Evolutionary conservation across 2,113 vertebrate species (phyloP).

Genomic region (Bungarus multicinctus): DNA sequence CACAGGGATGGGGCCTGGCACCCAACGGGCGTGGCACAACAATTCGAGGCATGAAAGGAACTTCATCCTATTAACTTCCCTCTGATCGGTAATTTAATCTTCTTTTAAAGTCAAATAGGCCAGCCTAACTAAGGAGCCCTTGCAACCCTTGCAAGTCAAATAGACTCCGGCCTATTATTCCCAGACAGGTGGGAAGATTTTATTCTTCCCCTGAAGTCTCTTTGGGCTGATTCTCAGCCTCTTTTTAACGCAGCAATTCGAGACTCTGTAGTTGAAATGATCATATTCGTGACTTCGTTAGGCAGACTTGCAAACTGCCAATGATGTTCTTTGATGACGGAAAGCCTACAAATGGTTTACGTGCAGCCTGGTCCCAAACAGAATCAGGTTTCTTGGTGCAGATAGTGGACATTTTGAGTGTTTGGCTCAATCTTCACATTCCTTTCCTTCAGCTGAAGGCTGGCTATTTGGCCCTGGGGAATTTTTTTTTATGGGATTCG

Average conservation of each 20-base stretch:
- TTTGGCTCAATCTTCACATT: background rate
- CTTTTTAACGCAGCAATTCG: conserved; percentile 1
- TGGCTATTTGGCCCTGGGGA: background rate
- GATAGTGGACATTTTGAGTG: background rate
- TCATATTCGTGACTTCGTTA: conserved; percentile 24
- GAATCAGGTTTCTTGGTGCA: background rate
- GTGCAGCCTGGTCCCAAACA: background rate
- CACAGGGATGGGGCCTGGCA: background rate
- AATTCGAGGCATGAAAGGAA: background rate
- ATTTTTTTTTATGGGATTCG: background rate
- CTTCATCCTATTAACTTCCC: background rate
- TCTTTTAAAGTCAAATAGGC: fast-evolving
- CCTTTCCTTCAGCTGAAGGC: background rate
- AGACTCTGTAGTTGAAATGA: conserved; percentile 2
- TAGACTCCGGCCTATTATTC: background rate
- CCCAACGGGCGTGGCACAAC: background rate
- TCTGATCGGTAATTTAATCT: background rate
- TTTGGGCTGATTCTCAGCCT: conserved; percentile 36
- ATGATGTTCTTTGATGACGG: background rate
- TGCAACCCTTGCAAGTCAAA: background rate
- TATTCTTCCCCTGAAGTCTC: conserved; percentile 9
- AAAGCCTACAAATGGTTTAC: background rate
- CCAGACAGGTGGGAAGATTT: conserved; percentile 2
- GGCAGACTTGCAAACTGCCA: background rate
- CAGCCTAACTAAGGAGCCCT: fast-evolving